Evolutionary conservation across 2,888 invertebrate genomes (phyloP), one percentile per base, ranked within the genome.

Genomic region (Pardosa pseudoannulata): DNA sequence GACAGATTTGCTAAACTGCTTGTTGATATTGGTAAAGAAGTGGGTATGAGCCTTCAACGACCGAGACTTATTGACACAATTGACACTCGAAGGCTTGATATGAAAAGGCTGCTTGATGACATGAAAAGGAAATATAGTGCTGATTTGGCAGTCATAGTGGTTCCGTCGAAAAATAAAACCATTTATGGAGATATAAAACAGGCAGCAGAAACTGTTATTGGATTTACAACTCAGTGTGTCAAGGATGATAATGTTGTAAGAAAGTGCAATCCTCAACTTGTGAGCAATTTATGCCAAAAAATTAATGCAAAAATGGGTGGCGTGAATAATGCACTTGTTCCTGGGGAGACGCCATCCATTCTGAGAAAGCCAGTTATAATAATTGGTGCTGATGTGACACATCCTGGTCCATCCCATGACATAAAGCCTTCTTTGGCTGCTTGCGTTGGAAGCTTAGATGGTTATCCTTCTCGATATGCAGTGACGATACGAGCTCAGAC

Each of bases 321-420:
- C 16, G 89, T 91, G 68, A 91, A 91, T 89, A 89, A 75, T 29
- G 31, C 76, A n/a, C 31, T 89, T 19, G 78, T 62, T 0, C 74
- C 73, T 11, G 73, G 74, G 13, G 79, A 81, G n/a, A 88, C 65
- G 65, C 87, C 85, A 0, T 19, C 36, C 28, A 74, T 90, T 23
- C 91, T 95, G 41, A 89, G 76, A 0, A 90, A 89, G 0, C 94
- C 94, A 0, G 93, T 93, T 16, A 94, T 95, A 93, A 93, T 95
- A 19, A 93, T 97, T 50, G 98, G 98, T 0, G 97, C 97, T 7
- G 98, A 98, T 92, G 97, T 98, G 6, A 97, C 97, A 0, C 98
- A 98, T 93, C 97, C 98, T 0, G 94, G 96, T 0, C 96, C 96
- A 0, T 96, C 95, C 85, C 94, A 95, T 91, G 93, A 91, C 5